Evolutionary conservation across 2,113 vertebrate genomes (phyloP), one percentile per base, ranked within the genome.

Genomic region (Perca schrenkii): DNA sequence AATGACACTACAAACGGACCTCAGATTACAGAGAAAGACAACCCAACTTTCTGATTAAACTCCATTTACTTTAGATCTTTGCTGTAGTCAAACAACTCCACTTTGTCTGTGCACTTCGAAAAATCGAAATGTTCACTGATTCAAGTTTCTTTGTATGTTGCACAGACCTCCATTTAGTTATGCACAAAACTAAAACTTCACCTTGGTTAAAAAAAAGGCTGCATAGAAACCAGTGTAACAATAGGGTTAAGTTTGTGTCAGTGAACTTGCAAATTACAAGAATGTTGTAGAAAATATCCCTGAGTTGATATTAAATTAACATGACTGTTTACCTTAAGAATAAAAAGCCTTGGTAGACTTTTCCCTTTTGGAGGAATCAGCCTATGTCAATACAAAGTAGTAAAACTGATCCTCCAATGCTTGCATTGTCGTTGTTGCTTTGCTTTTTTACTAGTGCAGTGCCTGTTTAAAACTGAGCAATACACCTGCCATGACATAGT

Each of bases 361-460:
- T 67, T 58, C 6, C 4, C 16, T 43, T 40, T 6, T 1, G 21
- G 11, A 57, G 22, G 15, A 58, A 65, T 36, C 25, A 8, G 16
- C 13, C n/a, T 31, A 2, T 58, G 40, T 65, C 28, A 75, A 57
- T 75, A 60, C 13, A 14, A 25, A 68, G 47, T 28, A 57, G 3
- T 54, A 4, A 25, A 56, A 22, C 3, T 0, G 8, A 34, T 64
- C 31, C n/a, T 76, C 19, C 19, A 34, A 22, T 0, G 5, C 15
- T 74, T 15, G 17, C 19, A 53, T 31, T 70, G 21, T 64, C 69
- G 78, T 43, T 49, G 34, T 80, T 71, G 80, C 80, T 87, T 54
- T 69, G 82, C 34, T 36, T 36, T 36, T 36, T 36, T 36, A 36
- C 34, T 36, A 8, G 5, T 36, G 34, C 34, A 36, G 34, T 36